Base-by-base conservation (phyloP, 2,113 vertebrate species). In the Meleagris gallopavo region DNA sequence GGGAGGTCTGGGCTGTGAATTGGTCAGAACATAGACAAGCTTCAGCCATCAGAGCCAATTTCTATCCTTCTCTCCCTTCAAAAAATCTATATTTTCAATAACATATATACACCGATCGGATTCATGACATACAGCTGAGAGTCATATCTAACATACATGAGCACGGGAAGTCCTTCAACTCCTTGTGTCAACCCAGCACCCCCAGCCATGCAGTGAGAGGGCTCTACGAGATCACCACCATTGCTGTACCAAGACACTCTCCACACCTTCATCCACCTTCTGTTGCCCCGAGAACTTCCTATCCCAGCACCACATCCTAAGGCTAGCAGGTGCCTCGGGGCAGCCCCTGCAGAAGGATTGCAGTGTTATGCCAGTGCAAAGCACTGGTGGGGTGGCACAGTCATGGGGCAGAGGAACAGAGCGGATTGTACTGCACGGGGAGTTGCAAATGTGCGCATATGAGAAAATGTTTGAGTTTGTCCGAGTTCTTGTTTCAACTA, bases 401-500 rank as follows among this genome's bases (percentile, higher is more conserved):
- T 41, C 17, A 1, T 2, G 9, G 8, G 27, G 21, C 2, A 69
- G 72, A 83, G 30, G 27, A 73, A 74, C 1, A 25, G n/a, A 83
- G 24, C 18, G 36, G 83, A 48, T 34, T 48, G 52, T 43, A 78
- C 48, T 32, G 11, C 3, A 43, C 7, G 2, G 38, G 46, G 46
- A 71, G 45, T 27, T 83, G 41, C 48, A 89, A 87, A 75, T 13
- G 13, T 2, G 0, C 14, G 34, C 4, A 24, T 48, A 62, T 5
- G 61, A 67, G 65, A 52, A 69, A 91, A 74, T 1, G 13, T 50
- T 36, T 13, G 36, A 78, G 62, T 75, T 46, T 11, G 41, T 25
- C 61, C 10, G 29, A 87, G 55, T 16, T 93, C 27, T 94, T 65
- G 27, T 65, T 90, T 88, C 62, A 60, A 82, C 69, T 94, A 89